Percentiles rank a stretch among this genome's conserved stretches.
Conservation (phyloP, 2,113 vertebrate genomes). For the Carassius auratus region DNA sequence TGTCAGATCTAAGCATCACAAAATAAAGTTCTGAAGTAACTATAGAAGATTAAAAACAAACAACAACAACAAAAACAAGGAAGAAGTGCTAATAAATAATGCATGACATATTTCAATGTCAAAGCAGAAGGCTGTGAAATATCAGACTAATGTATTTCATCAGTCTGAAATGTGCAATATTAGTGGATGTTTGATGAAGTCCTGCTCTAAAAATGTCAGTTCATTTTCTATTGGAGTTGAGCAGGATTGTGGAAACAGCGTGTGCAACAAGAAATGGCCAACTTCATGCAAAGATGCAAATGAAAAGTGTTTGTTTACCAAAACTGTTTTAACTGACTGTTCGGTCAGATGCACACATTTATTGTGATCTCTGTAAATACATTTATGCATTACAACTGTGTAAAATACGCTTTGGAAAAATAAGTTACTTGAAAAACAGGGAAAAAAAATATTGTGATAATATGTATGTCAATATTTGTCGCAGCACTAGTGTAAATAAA, state of each 20-base stretch:
- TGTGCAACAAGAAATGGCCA: background rate
- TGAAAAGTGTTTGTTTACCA: background rate
- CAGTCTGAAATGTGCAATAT: background rate
- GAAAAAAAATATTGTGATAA: too few relatives aligned
- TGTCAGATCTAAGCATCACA: background rate
- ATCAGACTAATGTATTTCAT: background rate
- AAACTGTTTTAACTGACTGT: background rate
- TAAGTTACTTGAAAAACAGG: too few relatives aligned
- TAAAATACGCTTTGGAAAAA: too few relatives aligned
- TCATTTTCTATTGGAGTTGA: background rate
- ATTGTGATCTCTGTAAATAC: background rate
- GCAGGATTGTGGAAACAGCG: background rate
- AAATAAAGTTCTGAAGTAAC: background rate
- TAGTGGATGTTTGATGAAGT: background rate
- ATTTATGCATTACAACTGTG: background rate
- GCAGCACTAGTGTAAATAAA: too few relatives aligned
- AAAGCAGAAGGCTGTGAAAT: slow-evolving; percentile 11
- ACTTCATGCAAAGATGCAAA: background rate
- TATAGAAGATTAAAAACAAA: background rate
- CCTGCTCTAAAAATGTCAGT: background rate
- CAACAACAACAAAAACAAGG: background rate
- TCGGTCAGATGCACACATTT: background rate
- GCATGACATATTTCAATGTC: background rate
- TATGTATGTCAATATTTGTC: too few relatives aligned
- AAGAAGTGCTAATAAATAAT: background rate